Conservation (phyloP, 2,888 invertebrate species). For the Heliconius ismenius region DNA sequence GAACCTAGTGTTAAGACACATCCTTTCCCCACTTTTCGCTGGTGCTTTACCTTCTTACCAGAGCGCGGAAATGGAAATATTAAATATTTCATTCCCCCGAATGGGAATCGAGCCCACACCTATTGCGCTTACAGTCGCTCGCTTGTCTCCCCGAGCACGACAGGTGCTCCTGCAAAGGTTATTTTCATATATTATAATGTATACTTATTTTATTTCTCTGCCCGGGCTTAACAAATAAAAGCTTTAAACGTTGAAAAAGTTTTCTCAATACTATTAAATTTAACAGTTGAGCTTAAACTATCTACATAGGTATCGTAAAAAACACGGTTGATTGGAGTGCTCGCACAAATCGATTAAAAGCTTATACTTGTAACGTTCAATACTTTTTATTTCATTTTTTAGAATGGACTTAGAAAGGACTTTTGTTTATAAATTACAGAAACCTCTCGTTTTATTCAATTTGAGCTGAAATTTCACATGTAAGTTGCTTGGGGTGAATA, state of each 20-base stretch:
- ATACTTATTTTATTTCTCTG: neutral
- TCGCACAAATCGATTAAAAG: constrained; percentile 8
- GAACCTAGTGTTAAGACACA: too few species aligned
- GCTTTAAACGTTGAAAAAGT: neutral
- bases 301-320: neutral
- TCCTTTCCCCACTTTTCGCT: too few species aligned
- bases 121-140: too few species aligned
- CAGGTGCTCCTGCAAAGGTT: too few species aligned
- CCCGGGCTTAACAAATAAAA: neutral
- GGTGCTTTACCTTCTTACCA: too few species aligned
- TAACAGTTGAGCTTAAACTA: neutral
- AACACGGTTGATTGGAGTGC: neutral
- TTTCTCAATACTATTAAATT: neutral
- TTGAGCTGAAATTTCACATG: neutral
- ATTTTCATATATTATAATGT: too few species aligned
- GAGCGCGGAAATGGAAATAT: too few species aligned
- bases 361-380: neutral
- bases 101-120: too few species aligned
- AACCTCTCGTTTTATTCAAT: neutral
- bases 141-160: too few species aligned
- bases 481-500: too few species aligned
- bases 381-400: neutral
- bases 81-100: too few species aligned
- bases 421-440: neutral
- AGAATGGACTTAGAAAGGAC: neutral